Base-by-base conservation (phyloP, 1,140 invertebrate species). In the Solenopsis fugax region DNA sequence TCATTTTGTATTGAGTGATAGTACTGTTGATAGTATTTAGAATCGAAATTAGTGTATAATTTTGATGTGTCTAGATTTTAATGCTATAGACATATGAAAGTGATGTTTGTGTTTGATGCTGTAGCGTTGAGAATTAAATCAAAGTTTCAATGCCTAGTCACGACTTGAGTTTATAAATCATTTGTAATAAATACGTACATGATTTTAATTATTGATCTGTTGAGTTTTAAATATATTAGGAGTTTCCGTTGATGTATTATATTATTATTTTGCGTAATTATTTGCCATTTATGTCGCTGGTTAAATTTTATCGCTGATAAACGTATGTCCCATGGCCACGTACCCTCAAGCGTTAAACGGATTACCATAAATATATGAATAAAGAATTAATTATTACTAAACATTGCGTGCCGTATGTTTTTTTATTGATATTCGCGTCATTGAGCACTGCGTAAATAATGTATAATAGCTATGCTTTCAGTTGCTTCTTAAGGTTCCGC, bases 281-380 rank as follows among this genome's bases (percentile, higher is more conserved):
- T 69, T 77, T 81, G 34, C 37, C 71, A 71, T 58, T 71, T 52
- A 12, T 34, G 18, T 62, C 52, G 24, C 41, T 69, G 80, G 69
- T 13, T 60, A 45, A 65, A 86, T 56, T 86, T 41, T 29, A 71
- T 41, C 48, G 29, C 64, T 52, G 24, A 76, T 21, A 87, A 72
- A 91, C 86, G 92, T 93, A 93, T 93, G 93, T 92, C 92, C 93
- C 91, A 93, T 93, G 93, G 92, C 91, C 89, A 92, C 77, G 89
- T 85, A 75, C 67, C 85, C 58, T 89, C 65, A 73, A 84, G 10
- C n/a, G n/a, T 21, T 21, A 21, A 72, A 60, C 24, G 24, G 29
- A 60, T 72, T 60, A 18, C 7, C 21, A 9, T 45, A 82, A 48
- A 58, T 71, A 12, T 24, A 34, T 7, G 41, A 58, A 60, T 48